Conservation (phyloP, 2,888 invertebrate genomes). For the Andrena haemorrhoa region DNA sequence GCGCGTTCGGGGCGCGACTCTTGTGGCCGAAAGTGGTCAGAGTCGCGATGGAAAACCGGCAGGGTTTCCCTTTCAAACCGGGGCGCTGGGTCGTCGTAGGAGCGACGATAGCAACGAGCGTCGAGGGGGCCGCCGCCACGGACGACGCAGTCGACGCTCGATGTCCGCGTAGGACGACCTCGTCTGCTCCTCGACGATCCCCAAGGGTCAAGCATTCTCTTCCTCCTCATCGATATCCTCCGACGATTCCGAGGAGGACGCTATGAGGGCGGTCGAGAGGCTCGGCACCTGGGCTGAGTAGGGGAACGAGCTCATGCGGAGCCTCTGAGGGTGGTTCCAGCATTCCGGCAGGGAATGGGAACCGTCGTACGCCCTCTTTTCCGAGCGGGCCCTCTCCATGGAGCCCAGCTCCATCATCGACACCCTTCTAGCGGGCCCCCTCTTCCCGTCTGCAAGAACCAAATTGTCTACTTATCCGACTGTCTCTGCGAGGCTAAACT, state of each 20-base stretch:
- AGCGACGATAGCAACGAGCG: conserved; percentile 79
- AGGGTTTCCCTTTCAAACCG: conserved; percentile 71
- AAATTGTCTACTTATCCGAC: conserved; percentile 49
- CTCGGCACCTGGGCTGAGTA: conserved; percentile 87
- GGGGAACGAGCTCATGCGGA: conserved; percentile 78
- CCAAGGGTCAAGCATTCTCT: conserved; percentile 79
- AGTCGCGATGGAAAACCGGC: neutral
- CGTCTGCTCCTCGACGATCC: conserved; percentile 74
- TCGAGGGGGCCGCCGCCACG: conserved; percentile 73
- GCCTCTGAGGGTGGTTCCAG: conserved; percentile 79
- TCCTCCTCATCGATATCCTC: conserved; percentile 82
- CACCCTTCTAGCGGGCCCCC: conserved; percentile 60
- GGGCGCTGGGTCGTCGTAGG: conserved; percentile 80
- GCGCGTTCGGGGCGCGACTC: neutral
- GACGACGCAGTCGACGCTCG: conserved; percentile 72
- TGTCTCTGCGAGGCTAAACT: conserved; percentile 42
- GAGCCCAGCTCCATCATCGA: conserved; percentile 92
- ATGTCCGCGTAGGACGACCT: conserved; percentile 74
- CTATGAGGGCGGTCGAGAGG: conserved; percentile 88
- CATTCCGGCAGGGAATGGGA: conserved; percentile 81
- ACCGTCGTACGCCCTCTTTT: conserved; percentile 80
- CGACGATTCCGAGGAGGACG: conserved; percentile 87
- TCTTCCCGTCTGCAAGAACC: conserved; percentile 55
- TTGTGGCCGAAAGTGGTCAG: neutral
- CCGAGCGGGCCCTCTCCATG: conserved; percentile 71